Evolutionary conservation across 2,113 vertebrate genomes (phyloP).

Genomic region (Lynx canadensis): DNA sequence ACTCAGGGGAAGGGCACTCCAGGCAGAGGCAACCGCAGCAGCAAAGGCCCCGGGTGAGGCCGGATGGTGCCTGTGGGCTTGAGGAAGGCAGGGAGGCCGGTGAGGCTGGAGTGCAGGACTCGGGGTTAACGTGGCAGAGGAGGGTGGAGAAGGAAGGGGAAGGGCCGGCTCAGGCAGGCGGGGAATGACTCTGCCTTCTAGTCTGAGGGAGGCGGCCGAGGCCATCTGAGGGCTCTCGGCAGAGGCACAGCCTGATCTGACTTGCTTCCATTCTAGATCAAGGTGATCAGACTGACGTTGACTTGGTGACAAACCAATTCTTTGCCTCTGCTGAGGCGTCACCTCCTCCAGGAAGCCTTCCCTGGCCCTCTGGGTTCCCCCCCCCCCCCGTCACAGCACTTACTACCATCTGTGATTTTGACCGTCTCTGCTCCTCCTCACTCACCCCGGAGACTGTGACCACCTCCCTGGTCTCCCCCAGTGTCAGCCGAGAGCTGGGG

Average conservation of each 20-base stretch:
- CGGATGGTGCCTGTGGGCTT: accelerated
- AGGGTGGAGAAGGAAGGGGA: not conserved
- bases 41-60: not conserved
- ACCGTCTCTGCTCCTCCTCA: not conserved
- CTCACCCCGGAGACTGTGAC: not conserved
- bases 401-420: accelerated
- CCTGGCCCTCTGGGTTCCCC: not conserved
- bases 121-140: accelerated
- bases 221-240: too few relatives aligned
- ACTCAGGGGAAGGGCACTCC: not conserved
- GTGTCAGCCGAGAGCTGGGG: not conserved
- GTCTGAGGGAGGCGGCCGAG: accelerated
- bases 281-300: too few relatives aligned
- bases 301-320: not conserved
- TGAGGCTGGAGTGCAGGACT: accelerated
- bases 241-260: not conserved
- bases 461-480: not conserved
- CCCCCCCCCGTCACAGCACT: not conserved
- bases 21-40: not conserved
- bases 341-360: constrained; percentile 23
- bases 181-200: not conserved
- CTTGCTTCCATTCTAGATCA: not conserved
- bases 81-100: not conserved
- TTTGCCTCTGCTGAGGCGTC: not conserved
- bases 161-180: accelerated